Conservation (phyloP, 2,797 vertebrate genomes). For the Melanotaenia maccullochi region DNA sequence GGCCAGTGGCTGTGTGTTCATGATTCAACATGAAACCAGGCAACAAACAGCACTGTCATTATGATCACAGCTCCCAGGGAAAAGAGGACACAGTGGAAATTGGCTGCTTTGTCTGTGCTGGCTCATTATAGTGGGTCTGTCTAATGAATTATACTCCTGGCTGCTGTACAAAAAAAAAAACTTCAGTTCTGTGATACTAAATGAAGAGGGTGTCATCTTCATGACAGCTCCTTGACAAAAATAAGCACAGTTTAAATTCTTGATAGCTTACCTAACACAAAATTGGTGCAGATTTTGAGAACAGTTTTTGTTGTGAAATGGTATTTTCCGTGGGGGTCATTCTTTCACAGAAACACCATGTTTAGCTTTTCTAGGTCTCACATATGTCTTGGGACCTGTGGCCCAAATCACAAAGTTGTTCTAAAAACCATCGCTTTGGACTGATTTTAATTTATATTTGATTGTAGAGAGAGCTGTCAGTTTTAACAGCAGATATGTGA, state of each 20-base stretch:
- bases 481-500: slow-evolving; percentile 14
- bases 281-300: slow-evolving; percentile 15
- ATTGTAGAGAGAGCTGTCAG: slow-evolving; percentile 8
- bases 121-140: slow-evolving; percentile 65
- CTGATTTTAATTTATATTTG: slow-evolving; percentile 43
- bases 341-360: slow-evolving; percentile 35
- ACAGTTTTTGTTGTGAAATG: slow-evolving; percentile 18
- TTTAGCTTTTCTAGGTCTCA: slow-evolving; percentile 59
- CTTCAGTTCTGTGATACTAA: slow-evolving; percentile 18
- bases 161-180: slow-evolving; percentile 39
- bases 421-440: slow-evolving; percentile 47
- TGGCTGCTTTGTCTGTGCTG: slow-evolving; percentile 65
- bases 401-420: slow-evolving; percentile 53
- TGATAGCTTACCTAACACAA: slow-evolving; percentile 1
- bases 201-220: slow-evolving; percentile 16
- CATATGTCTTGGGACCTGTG: slow-evolving; percentile 52
- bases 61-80: slow-evolving; percentile 62
- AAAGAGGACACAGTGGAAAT: slow-evolving; percentile 63
- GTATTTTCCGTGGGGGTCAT: slow-evolving; percentile 31
- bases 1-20: slow-evolving; percentile 47
- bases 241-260: slow-evolving; percentile 12
- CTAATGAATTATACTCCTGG: slow-evolving; percentile 56
- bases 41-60: slow-evolving; percentile 73
- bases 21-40: slow-evolving; percentile 74
- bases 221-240: slow-evolving; percentile 5